phyloP scores from a whole-genome alignment of 1,140 invertebrate genomes.

The Diorhabda sublineata region DNA sequence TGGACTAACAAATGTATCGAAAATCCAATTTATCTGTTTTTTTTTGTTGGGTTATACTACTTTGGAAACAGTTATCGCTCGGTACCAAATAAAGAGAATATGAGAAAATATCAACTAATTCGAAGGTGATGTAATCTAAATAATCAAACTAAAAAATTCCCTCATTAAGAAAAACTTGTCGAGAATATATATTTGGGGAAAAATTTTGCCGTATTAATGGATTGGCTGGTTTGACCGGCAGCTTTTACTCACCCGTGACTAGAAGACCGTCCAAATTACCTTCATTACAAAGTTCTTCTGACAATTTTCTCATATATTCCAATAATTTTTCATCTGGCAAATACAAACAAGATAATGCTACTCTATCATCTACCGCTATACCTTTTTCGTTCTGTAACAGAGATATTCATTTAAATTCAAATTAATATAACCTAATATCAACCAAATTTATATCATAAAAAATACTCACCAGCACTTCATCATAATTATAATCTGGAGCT shows the following conservation, averaged over 20 bases:
- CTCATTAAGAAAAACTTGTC: too few species aligned
- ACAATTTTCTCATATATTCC: slow-evolving; percentile 73
- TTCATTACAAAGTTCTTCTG: slow-evolving; percentile 63
- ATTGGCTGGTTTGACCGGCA: too few species aligned
- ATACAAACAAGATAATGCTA: slow-evolving; percentile 92
- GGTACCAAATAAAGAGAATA: too few species aligned
- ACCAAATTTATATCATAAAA: background rate
- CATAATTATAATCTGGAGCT: slow-evolving; percentile 72
- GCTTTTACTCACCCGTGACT: slow-evolving; percentile 64
- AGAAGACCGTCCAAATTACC: slow-evolving; percentile 84
- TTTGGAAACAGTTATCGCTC: too few species aligned
- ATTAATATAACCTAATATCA: background rate
- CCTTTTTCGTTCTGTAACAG: slow-evolving; percentile 67
- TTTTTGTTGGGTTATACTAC: too few species aligned
- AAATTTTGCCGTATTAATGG: too few species aligned
- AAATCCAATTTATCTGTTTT: too few species aligned
- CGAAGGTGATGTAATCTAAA: too few species aligned
- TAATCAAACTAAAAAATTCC: too few species aligned
- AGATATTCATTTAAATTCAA: background rate
- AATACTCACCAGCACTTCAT: slow-evolving; percentile 69
- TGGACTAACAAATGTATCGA: too few species aligned
- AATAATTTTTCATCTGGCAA: slow-evolving; percentile 74
- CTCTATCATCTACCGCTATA: slow-evolving; percentile 80
- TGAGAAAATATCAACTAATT: too few species aligned
- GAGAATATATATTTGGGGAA: too few species aligned